These are phyloP conservation scores for Plectrocnemia conspersa DNA, from an alignment of 1,140 invertebrate species.

Conservation along the genomic window DNA sequence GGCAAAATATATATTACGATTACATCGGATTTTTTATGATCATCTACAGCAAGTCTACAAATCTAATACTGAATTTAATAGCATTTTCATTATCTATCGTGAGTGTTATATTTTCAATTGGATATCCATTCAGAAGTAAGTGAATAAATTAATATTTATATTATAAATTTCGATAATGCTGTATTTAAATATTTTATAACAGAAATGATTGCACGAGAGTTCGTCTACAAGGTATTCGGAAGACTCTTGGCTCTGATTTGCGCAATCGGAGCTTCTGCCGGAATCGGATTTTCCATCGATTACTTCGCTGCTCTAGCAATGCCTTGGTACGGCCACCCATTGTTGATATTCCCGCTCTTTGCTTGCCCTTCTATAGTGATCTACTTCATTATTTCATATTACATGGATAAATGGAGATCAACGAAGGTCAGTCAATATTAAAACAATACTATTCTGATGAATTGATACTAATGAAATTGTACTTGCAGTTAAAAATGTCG, in stretches of 20 bases:
- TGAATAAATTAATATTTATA: no score
- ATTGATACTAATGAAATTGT: slow-evolving; percentile 7
- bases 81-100: slow-evolving; percentile 22
- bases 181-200: not conserved
- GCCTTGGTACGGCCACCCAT: slow-evolving; percentile 28
- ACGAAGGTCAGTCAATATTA: slow-evolving; percentile 16
- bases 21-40: slow-evolving; percentile 42
- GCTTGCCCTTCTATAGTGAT: slow-evolving; percentile 23
- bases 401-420: slow-evolving; percentile 20
- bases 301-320: slow-evolving; percentile 19
- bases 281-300: slow-evolving; percentile 19
- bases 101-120: slow-evolving; percentile 25
- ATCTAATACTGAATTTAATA: slow-evolving; percentile 37
- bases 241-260: not conserved
- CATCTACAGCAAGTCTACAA: slow-evolving; percentile 35
- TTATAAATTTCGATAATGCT: not conserved
- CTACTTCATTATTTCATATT: not conserved
- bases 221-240: not conserved
- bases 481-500: slow-evolving; percentile 22
- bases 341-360: slow-evolving; percentile 29
- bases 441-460: not conserved
- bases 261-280: slow-evolving; percentile 9
- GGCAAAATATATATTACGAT: slow-evolving; percentile 42
- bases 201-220: not conserved
- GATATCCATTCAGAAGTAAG: slow-evolving; percentile 25